Base-by-base conservation (phyloP, 2,797 vertebrate species). In the Oreochromis mossambicus region DNA sequence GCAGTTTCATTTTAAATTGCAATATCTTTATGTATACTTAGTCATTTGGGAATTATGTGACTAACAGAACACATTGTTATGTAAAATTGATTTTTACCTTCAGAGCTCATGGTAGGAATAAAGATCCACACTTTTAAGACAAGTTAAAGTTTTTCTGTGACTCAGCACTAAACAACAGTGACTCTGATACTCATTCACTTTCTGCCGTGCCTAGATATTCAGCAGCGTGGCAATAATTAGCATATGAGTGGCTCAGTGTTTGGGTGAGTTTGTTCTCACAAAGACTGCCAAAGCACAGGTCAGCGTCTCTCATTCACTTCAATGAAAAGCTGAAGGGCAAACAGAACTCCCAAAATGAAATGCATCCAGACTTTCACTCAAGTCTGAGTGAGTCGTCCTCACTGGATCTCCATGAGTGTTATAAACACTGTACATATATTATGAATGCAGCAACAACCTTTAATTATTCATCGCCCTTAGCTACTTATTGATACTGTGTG, bases 211-310 rank as follows among this genome's bases (percentile, higher is more conserved):
- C 90, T 85, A 54, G 61, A 90, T 86, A 89, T 92, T 93, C 91
- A 95, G 86, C 94, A 91, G 92, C 82, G 90, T 88, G 83, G 75
- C 78, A 5, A 7, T 66, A 85, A 95, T 95, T 95, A 93, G 88
- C 94, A 95, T 95, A 92, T 94, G 92, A 92, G 85, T 94, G 87
- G 89, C 85, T 91, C 86, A 68, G 82, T 95, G 95, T 96, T 96
- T 96, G 90, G 92, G 85, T 95, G 93, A 94, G 95, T 94, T 95
- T 93, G 94, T 94, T 90, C 83, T 83, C 84, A 96, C 94, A 95
- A 94, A 93, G 91, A 87, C 83, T 48, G 87, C 93, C 91, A 91
- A 94, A 95, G 94, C 92, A 66, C 90, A 93, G 95, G 93, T 96
- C 94, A 95, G 73, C 83, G 68, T 91, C 88, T 90, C 91, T 93